phyloP scores from a whole-genome alignment of 92 coral and sea anemone genomes.

The Umimayanthus chanpuru region DNA sequence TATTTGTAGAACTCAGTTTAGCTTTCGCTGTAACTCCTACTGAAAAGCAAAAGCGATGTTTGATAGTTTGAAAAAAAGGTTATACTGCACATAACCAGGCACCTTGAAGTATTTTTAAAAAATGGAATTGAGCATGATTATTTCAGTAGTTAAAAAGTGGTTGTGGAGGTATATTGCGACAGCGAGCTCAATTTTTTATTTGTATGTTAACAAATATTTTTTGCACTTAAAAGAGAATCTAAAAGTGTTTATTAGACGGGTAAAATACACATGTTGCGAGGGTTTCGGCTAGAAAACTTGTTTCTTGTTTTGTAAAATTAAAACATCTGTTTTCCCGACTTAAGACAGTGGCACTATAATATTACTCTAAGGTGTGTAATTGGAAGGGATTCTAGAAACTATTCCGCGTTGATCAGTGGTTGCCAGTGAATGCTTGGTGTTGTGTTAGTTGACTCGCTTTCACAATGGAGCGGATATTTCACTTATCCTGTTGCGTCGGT shows the following conservation, averaged over 20 bases:
- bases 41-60: not conserved
- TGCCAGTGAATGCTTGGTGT: not conserved
- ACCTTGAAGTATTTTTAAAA: too few species aligned
- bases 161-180: not conserved
- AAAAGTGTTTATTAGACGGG: not conserved
- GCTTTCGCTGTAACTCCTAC: not conserved
- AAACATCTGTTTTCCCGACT: not conserved
- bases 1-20: not conserved
- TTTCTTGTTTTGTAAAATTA: too few species aligned
- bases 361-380: constrained; percentile 20
- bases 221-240: not conserved
- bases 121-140: too few species aligned
- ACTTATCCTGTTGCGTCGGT: not conserved
- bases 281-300: too few species aligned
- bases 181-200: not conserved
- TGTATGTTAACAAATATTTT: not conserved
- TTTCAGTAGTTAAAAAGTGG: too few species aligned
- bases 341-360: constrained; percentile 10
- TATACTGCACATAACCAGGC: too few species aligned
- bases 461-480: not conserved
- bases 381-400: not conserved
- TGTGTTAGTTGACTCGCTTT: not conserved
- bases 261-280: not conserved
- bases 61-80: too few species aligned
- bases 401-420: not conserved